Conservation (phyloP, 2,113 vertebrate genomes). For the Cynocephalus volans region DNA sequence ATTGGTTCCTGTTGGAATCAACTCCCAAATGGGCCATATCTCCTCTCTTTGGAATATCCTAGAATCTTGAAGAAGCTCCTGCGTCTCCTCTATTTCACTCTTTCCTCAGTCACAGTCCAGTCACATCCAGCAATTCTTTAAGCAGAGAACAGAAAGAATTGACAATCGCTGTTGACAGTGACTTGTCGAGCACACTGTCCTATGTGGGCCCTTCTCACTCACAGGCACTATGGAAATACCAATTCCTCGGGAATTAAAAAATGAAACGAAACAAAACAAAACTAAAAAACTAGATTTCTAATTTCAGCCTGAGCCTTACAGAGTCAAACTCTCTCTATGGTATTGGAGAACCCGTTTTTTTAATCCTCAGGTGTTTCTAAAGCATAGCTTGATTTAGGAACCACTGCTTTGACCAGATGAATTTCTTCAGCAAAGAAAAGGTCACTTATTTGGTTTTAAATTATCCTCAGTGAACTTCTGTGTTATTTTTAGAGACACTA, state of each 20-base stretch:
- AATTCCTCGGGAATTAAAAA: neutral
- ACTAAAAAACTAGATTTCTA: too few species aligned
- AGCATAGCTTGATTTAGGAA: too few species aligned
- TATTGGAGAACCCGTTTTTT: too few species aligned
- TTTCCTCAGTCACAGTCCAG: neutral
- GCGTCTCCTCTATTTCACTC: neutral
- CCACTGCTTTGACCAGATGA: too few species aligned
- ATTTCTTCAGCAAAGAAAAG: too few species aligned
- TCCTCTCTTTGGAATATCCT: constrained; percentile 28
- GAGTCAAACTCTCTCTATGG: too few species aligned
- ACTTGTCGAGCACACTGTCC: neutral
- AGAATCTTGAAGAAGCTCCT: neutral
- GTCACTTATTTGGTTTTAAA: too few species aligned
- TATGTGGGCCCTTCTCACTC: neutral
- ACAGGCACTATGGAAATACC: neutral
- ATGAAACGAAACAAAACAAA: neutral
- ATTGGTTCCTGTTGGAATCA: neutral
- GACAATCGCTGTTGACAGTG: neutral
- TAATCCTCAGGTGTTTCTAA: too few species aligned
- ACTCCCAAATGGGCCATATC: neutral
- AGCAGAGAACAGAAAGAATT: constrained; percentile 51
- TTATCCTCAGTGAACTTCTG: neutral
- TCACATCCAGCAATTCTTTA: neutral
- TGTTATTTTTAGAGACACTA: neutral
- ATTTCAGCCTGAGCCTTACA: too few species aligned